phyloP scores from a whole-genome alignment of 2,113 vertebrate species.

The Aspidoscelis tigris region DNA sequence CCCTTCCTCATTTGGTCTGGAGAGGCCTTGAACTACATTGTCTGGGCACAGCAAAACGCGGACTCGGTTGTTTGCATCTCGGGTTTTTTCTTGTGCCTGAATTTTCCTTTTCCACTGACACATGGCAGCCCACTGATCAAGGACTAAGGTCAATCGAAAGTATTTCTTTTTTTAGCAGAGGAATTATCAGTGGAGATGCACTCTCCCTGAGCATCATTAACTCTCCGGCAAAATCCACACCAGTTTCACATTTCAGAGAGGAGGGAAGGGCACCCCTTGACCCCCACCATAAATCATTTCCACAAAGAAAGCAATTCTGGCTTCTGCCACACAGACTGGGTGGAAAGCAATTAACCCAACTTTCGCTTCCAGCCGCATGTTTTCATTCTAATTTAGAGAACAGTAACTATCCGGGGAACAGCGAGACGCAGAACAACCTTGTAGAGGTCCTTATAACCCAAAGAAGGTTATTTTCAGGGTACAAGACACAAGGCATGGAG shows the following conservation, averaged over 20 bases:
- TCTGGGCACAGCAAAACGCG: background rate
- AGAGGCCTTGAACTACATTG: background rate
- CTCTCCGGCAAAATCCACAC: background rate
- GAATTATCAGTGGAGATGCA: background rate
- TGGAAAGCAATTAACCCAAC: background rate
- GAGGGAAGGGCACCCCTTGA: background rate
- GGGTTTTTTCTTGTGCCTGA: background rate
- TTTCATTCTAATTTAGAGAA: background rate
- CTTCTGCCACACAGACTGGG: background rate
- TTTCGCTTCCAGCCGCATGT: conserved; percentile 17
- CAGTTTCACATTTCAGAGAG: background rate
- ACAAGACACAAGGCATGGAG: no score
- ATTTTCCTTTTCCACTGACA: background rate
- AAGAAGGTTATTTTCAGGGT: accelerated
- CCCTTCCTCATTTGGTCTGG: background rate
- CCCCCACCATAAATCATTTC: conserved; percentile 5
- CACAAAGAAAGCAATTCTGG: background rate
- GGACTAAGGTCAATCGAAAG: background rate
- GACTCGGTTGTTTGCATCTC: background rate
- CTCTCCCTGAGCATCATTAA: background rate
- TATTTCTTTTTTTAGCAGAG: background rate
- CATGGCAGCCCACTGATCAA: background rate
- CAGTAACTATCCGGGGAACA: background rate
- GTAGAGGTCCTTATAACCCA: conserved; percentile 8
- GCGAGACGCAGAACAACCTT: background rate